Evolutionary conservation across 2,797 vertebrate species (phyloP).

Genomic region (Prionace glauca): DNA sequence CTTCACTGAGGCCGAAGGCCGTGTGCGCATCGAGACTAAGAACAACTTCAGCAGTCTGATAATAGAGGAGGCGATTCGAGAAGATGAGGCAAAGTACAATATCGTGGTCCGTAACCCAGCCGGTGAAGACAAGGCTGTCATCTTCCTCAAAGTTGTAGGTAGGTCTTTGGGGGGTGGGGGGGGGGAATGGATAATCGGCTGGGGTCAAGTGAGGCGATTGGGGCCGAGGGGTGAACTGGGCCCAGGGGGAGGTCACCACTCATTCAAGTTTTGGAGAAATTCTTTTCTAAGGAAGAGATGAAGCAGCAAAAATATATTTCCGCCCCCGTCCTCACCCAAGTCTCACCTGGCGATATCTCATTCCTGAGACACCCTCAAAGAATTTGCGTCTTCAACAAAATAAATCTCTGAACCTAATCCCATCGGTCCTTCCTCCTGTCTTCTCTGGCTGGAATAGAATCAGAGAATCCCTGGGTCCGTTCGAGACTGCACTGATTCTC

Average conservation of each 20-base stretch:
- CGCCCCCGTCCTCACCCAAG: too few relatives aligned
- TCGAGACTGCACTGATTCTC: too few relatives aligned
- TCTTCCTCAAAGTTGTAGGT: slow-evolving; percentile 78
- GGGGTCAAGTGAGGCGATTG: not conserved
- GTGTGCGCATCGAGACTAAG: slow-evolving; percentile 63
- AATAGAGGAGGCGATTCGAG: slow-evolving; percentile 72
- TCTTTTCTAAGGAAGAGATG: not conserved
- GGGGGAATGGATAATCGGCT: not conserved
- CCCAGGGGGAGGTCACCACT: not conserved
- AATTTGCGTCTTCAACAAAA: not conserved
- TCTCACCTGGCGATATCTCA: not conserved
- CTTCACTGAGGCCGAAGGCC: slow-evolving; percentile 59
- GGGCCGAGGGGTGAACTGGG: too few relatives aligned
- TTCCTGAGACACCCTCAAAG: not conserved
- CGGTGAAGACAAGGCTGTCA: slow-evolving; percentile 70
- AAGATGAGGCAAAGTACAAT: slow-evolving; percentile 67
- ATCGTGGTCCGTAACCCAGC: slow-evolving; percentile 73
- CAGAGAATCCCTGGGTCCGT: too few relatives aligned
- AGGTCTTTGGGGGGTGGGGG: slow-evolving; percentile 43
- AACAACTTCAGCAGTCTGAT: slow-evolving; percentile 70
- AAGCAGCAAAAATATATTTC: not conserved
- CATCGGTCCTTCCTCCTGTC: not conserved
- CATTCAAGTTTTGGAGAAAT: too few relatives aligned
- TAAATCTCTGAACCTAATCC: not conserved
- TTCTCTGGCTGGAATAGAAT: not conserved